Percentiles rank a stretch among this genome's conserved stretches.
Conservation (phyloP, 2,888 invertebrate genomes). For the Anthrax anthrax region DNA sequence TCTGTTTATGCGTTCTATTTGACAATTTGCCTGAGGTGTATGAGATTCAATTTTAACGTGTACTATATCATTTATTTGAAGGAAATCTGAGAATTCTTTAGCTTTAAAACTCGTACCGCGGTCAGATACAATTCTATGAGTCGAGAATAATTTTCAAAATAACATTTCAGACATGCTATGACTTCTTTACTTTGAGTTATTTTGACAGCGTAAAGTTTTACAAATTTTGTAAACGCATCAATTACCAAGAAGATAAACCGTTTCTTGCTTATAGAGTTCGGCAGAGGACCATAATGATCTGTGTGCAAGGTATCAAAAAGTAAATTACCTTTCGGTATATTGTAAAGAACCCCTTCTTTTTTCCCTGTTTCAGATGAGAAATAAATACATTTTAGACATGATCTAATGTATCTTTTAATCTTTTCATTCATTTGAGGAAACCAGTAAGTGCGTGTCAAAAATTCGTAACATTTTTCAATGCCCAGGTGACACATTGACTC, state of each 20-base stretch:
- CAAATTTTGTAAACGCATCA: background rate
- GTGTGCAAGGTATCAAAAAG: no score
- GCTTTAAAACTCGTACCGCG: slow-evolving; percentile 27
- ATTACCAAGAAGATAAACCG: background rate
- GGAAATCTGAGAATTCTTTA: slow-evolving; percentile 19
- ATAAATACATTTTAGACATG: slow-evolving; percentile 7
- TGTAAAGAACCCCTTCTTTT: no score
- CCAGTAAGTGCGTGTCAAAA: slow-evolving; percentile 16
- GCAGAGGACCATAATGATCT: no score
- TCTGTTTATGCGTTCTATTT: slow-evolving; percentile 9
- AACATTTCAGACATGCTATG: background rate
- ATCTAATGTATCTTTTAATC: slow-evolving; percentile 3
- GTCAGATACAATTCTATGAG: background rate
- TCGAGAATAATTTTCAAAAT: background rate
- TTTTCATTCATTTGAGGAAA: slow-evolving; percentile 18
- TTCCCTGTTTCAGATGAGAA: background rate
- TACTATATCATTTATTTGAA: slow-evolving; percentile 13
- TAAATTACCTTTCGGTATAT: no score
- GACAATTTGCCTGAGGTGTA: slow-evolving; percentile 3
- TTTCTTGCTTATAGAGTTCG: background rate
- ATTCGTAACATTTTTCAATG: slow-evolving; percentile 16
- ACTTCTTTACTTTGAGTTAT: background rate
- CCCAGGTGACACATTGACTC: slow-evolving; percentile 21
- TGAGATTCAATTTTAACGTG: slow-evolving; percentile 1
- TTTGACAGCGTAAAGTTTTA: background rate